Conservation (phyloP, 2,113 vertebrate genomes). For the Smithornis capensis region DNA sequence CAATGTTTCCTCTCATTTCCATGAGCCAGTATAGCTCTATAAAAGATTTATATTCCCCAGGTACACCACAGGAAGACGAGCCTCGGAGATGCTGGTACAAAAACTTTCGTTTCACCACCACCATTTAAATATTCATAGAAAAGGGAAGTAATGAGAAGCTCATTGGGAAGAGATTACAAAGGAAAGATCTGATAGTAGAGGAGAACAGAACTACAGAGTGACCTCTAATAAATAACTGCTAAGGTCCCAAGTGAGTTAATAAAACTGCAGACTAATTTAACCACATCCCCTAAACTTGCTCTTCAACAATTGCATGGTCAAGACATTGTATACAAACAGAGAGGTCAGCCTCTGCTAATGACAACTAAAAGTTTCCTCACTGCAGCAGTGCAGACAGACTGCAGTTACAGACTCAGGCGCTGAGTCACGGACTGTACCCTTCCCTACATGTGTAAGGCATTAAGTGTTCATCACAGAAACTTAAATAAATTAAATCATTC, state of each 20-base stretch:
- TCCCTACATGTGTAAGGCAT: conserved; percentile 43
- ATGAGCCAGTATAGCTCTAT: rapidly evolving
- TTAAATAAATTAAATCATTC: conserved; percentile 56
- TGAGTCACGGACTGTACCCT: background rate
- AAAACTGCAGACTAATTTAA: conserved; percentile 5
- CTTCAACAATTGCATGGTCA: background rate
- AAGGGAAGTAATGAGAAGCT: background rate
- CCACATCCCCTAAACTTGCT: conserved; percentile 8
- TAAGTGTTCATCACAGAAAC: conserved; percentile 52
- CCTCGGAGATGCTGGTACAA: background rate
- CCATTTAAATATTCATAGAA: background rate
- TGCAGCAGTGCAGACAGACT: background rate
- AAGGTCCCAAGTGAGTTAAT: background rate
- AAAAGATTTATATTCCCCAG: background rate
- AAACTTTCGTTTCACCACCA: background rate
- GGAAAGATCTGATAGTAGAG: background rate
- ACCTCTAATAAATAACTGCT: background rate
- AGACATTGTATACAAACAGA: conserved; percentile 19
- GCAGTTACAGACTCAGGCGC: background rate
- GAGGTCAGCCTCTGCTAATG: conserved; percentile 6
- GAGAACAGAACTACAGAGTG: background rate
- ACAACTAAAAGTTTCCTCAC: background rate
- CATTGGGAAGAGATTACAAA: background rate
- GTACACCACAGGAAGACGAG: rapidly evolving
- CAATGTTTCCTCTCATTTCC: background rate